These are phyloP conservation scores for Netelia fuscicornis DNA, from an alignment of 2,888 invertebrate genomes.

Conservation along the genomic window DNA sequence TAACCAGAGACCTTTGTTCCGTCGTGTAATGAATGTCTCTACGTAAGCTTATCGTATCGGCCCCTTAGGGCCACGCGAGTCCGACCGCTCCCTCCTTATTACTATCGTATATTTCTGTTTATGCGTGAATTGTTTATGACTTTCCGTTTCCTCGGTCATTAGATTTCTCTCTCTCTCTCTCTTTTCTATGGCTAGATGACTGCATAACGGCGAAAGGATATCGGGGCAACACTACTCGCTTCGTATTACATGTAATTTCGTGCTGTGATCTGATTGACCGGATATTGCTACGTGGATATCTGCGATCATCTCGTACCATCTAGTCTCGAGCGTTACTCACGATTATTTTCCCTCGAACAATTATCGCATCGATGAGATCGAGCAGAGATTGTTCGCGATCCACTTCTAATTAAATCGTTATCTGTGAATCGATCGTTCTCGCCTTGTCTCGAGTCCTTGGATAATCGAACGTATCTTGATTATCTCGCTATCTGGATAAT, in stretches of 20 bases:
- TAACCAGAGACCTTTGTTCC: background rate
- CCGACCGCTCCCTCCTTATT: slow-evolving; percentile 1
- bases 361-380: slow-evolving; percentile 23
- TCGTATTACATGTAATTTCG: slow-evolving; percentile 23
- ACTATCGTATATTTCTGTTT: background rate
- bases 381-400: background rate
- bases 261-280: slow-evolving; percentile 17
- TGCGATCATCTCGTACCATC: background rate
- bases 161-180: background rate
- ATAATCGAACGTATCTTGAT: background rate
- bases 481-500: no score
- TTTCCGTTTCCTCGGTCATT: slow-evolving; percentile 29
- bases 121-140: background rate
- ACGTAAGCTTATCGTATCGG: background rate
- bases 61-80: background rate
- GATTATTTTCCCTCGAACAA: slow-evolving; percentile 29
- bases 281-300: slow-evolving; percentile 1
- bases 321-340: background rate
- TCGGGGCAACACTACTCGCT: background rate
- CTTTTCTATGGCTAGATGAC: no score
- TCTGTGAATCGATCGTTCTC: background rate
- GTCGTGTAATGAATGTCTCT: slow-evolving; percentile 3
- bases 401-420: slow-evolving; percentile 15
- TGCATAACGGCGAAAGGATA: slow-evolving; percentile 1
- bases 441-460: background rate